Conservation (phyloP, 2,888 invertebrate genomes). For the Tholera decimalis region DNA sequence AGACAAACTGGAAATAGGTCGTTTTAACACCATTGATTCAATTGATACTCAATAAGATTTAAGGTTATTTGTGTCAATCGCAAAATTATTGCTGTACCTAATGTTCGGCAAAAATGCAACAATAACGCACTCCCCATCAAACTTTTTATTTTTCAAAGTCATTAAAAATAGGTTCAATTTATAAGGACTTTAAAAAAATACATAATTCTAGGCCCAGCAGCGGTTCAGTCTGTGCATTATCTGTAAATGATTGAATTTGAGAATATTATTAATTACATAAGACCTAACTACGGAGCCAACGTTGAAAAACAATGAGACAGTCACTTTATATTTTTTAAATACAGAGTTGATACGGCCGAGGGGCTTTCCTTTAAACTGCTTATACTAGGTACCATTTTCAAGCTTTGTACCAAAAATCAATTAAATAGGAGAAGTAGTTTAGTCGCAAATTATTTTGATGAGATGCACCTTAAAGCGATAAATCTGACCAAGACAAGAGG, state of each 20-base stretch:
- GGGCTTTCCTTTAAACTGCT: no score
- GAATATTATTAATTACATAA: neutral
- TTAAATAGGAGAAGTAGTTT: no score
- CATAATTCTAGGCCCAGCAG: neutral
- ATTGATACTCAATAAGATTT: constrained; percentile 7
- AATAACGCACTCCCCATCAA: neutral
- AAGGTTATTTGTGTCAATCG: neutral
- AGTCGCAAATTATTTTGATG: no score
- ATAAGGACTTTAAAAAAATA: no score
- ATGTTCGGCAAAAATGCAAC: neutral
- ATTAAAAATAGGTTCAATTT: no score
- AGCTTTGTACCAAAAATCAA: no score
- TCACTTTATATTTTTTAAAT: neutral
- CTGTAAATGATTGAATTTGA: neutral
- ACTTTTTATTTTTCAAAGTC: no score
- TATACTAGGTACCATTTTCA: no score
- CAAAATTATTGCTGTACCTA: no score
- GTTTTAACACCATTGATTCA: constrained; percentile 10
- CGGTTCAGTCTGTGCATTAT: constrained; percentile 3
- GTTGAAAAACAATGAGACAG: neutral
- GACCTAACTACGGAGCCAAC: neutral
- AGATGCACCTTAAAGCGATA: no score
- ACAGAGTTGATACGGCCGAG: no score
- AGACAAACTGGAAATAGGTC: constrained; percentile 20
- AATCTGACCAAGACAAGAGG: no score